phyloP scores from a whole-genome alignment of 30 jellyfish, hydroid and myxozoan species.

The Aurelia sp. region DNA sequence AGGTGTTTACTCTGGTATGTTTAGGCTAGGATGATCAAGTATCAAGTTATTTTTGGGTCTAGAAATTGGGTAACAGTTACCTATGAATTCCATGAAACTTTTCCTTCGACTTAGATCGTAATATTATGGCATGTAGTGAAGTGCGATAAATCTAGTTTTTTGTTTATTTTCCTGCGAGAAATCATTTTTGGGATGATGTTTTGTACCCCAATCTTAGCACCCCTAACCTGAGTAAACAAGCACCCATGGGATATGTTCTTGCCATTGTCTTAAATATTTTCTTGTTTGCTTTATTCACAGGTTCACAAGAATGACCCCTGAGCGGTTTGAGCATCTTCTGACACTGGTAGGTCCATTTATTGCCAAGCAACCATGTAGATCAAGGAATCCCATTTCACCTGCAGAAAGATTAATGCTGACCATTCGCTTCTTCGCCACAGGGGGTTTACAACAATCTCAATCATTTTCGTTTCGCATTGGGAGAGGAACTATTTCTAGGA shows the following conservation, averaged over 20 bases:
- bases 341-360: conserved; percentile 27
- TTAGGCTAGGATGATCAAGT: too few relatives aligned
- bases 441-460: conserved; percentile 26
- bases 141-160: neutral
- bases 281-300: conserved; percentile 4
- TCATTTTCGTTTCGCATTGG: conserved; percentile 13
- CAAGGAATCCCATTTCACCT: conserved; percentile 25
- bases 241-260: neutral
- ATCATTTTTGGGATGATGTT: neutral
- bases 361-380: conserved; percentile 38
- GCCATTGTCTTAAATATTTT: neutral
- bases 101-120: neutral
- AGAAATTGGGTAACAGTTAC: neutral
- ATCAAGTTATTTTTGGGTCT: conserved; percentile 1
- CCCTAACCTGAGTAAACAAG: neutral
- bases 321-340: conserved; percentile 33
- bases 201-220: neutral
- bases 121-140: neutral
- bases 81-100: neutral
- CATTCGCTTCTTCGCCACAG: conserved; percentile 18
- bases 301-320: conserved; percentile 37
- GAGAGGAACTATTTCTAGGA: neutral
- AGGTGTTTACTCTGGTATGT: too few relatives aligned
- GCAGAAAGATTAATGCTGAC: conserved; percentile 23
- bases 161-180: neutral